Evolutionary conservation across 2,113 vertebrate species (phyloP).

Genomic region (Neofelis nebulosa): DNA sequence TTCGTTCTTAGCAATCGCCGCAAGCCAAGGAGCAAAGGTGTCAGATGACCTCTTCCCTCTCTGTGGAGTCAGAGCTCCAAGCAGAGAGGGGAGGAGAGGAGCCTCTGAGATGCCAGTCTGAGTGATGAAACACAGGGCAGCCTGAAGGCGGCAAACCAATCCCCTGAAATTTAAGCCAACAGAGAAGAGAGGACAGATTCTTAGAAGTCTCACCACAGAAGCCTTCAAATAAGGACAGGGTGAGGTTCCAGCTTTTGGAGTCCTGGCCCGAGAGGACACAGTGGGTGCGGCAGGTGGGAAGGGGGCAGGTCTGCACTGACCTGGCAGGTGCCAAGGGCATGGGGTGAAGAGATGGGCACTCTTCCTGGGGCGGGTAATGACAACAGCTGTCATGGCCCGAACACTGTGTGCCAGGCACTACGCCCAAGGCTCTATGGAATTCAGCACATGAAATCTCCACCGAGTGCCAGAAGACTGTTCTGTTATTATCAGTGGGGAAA

Average conservation of each 20-base stretch:
- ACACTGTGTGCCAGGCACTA: rapidly evolving
- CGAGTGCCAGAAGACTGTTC: not conserved
- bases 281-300: rapidly evolving
- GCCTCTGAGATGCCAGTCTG: not conserved
- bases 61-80: not conserved
- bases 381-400: not conserved
- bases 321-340: rapidly evolving
- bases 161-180: not conserved
- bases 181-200: not conserved
- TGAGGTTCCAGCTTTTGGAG: not conserved
- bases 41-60: not conserved
- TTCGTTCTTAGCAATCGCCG: not conserved
- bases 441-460: not conserved
- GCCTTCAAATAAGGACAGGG: not conserved
- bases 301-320: rapidly evolving
- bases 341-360: too few relatives aligned
- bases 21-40: not conserved
- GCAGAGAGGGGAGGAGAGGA: not conserved
- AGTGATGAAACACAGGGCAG: rapidly evolving
- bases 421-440: not conserved
- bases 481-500: not conserved
- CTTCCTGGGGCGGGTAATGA: not conserved
- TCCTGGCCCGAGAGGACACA: not conserved
- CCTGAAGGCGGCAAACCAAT: not conserved
- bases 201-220: not conserved